Conservation (phyloP, 2,113 vertebrate species). For the Drymodes brunneopygia region DNA sequence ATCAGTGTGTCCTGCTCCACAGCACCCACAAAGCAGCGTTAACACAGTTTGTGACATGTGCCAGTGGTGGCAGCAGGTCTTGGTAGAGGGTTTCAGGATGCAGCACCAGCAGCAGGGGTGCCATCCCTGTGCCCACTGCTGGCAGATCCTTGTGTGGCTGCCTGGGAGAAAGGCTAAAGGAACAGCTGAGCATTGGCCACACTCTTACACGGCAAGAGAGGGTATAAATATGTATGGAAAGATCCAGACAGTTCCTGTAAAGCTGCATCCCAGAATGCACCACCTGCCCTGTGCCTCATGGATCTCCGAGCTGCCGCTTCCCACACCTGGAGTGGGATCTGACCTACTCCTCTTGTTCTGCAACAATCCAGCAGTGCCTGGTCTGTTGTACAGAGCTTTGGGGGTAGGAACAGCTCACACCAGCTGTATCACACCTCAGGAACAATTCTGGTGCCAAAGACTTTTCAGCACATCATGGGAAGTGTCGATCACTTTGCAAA, state of each 20-base stretch:
- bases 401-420: not conserved
- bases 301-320: accelerated
- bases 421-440: not conserved
- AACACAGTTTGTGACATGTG: no score
- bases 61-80: not conserved
- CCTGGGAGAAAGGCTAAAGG: not conserved
- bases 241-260: not conserved
- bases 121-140: accelerated
- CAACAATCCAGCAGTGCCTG: not conserved
- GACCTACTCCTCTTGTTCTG: not conserved
- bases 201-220: accelerated
- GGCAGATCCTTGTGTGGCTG: not conserved
- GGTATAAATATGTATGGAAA: accelerated
- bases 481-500: not conserved
- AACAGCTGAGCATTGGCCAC: accelerated
- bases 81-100: not conserved
- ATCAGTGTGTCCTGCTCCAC: not conserved
- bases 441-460: not conserved
- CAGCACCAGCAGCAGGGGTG: not conserved
- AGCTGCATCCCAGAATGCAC: not conserved
- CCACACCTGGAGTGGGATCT: accelerated
- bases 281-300: not conserved
- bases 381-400: accelerated
- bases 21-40: not conserved
- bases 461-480: not conserved